These are phyloP conservation scores for Physeter macrocephalus DNA, from an alignment of 2,113 vertebrate genomes.

Conservation along the genomic window DNA sequence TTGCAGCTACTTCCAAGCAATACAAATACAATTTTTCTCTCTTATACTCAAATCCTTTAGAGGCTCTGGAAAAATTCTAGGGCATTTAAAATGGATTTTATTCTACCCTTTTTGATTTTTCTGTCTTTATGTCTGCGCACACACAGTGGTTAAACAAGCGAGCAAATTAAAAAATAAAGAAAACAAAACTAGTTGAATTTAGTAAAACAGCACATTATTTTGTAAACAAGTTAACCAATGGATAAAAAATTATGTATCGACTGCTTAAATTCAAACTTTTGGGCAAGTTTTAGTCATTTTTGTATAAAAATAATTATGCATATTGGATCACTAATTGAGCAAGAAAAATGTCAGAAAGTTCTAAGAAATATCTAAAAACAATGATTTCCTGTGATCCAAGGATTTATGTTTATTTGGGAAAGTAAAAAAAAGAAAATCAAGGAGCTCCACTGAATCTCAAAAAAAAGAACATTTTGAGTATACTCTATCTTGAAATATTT, in stretches of 20 bases:
- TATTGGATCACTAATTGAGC: background rate
- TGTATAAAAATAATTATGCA: background rate
- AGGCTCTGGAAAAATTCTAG: background rate
- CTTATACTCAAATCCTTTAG: background rate
- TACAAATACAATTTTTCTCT: background rate
- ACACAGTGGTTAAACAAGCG: background rate
- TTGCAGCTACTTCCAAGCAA: background rate
- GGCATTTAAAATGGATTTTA: background rate
- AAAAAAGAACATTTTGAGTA: background rate
- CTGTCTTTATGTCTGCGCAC: background rate
- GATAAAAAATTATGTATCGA: background rate
- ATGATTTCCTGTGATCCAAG: background rate
- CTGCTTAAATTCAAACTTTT: background rate
- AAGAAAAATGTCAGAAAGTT: background rate
- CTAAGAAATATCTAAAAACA: background rate
- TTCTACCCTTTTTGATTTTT: background rate
- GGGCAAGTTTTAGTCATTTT: background rate
- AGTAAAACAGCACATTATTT: background rate
- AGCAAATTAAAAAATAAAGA: background rate
- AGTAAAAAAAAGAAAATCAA: background rate
- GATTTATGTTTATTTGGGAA: background rate
- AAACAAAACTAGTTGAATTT: background rate
- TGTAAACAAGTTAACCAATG: background rate
- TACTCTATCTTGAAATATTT: background rate
- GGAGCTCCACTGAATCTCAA: background rate